Evolutionary conservation across 1,140 invertebrate genomes (phyloP).

Genomic region (Elymnias hypermnestra): DNA sequence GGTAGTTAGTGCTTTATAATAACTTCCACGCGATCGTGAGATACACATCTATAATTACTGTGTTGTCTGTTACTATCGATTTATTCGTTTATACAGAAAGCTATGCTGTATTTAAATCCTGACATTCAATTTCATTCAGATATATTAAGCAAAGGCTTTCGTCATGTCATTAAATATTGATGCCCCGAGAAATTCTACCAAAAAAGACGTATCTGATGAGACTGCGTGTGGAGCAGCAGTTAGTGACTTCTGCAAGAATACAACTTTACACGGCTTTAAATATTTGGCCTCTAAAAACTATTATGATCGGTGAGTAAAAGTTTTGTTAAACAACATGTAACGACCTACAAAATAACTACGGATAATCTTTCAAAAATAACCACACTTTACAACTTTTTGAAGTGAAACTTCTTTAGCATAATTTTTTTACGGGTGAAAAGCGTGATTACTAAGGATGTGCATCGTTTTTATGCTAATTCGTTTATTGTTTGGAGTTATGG

Average conservation of each 20-base stretch:
- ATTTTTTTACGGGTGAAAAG: too few relatives aligned
- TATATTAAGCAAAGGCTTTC: background rate
- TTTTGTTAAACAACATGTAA: too few relatives aligned
- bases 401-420: too few relatives aligned
- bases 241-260: conserved; percentile 40
- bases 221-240: conserved; percentile 18
- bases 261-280: conserved; percentile 62
- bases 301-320: conserved; percentile 55
- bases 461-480: too few relatives aligned
- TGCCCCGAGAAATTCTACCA: too few relatives aligned
- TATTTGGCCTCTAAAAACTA: conserved; percentile 45
- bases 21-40: conserved; percentile 6
- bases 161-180: too few relatives aligned
- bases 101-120: background rate
- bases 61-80: conserved; percentile 1
- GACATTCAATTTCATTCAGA: background rate
- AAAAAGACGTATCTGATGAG: conserved; percentile 5
- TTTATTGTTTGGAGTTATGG: too few relatives aligned
- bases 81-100: background rate
- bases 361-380: too few relatives aligned
- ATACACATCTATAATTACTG: conserved; percentile 23
- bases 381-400: too few relatives aligned
- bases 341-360: too few relatives aligned
- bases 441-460: too few relatives aligned
- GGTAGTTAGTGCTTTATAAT: too few relatives aligned